Evolutionary conservation across 2,888 invertebrate species (phyloP).

Genomic region (Temnothorax ravouxi): DNA sequence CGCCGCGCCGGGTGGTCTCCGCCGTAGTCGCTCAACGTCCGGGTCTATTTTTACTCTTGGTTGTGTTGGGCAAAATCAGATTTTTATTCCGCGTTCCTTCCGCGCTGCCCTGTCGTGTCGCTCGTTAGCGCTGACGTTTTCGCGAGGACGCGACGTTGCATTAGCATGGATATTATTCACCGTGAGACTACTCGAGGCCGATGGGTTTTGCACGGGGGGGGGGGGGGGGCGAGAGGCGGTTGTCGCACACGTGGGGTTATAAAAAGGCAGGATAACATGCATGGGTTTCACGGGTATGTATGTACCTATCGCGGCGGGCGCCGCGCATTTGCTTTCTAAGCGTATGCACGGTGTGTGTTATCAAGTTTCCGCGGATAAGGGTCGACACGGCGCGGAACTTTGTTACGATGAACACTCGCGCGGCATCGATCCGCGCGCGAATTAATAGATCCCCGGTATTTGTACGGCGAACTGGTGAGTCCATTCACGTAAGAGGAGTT

Average conservation of each 20-base stretch:
- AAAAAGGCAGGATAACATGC: slow-evolving; percentile 29
- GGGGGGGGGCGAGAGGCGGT: no score
- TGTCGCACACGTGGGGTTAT: neutral
- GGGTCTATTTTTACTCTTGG: slow-evolving; percentile 35
- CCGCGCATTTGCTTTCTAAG: slow-evolving; percentile 28
- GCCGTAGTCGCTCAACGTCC: slow-evolving; percentile 13
- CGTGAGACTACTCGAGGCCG: neutral
- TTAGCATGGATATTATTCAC: slow-evolving; percentile 48
- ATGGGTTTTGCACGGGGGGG: neutral
- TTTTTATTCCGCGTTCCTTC: slow-evolving; percentile 35
- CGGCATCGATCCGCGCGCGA: slow-evolving; percentile 23
- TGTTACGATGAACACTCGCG: slow-evolving; percentile 26
- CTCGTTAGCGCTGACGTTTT: slow-evolving; percentile 46
- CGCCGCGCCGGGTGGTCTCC: neutral
- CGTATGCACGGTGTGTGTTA: slow-evolving; percentile 14
- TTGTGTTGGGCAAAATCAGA: slow-evolving; percentile 45
- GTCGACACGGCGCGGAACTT: slow-evolving; percentile 38
- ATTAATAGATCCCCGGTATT: slow-evolving; percentile 54
- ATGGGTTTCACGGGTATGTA: neutral
- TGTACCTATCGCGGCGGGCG: no score
- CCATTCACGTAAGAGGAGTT: slow-evolving; percentile 48
- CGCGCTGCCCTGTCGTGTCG: slow-evolving; percentile 13
- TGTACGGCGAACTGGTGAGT: slow-evolving; percentile 42
- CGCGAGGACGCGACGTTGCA: slow-evolving; percentile 33
- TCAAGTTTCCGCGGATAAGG: slow-evolving; percentile 31